Percentiles rank a stretch among this genome's conserved stretches.
These are phyloP conservation scores for Sphaerophoria rueppellii DNA, from an alignment of 2,888 invertebrate genomes.

Conservation along the genomic window DNA sequence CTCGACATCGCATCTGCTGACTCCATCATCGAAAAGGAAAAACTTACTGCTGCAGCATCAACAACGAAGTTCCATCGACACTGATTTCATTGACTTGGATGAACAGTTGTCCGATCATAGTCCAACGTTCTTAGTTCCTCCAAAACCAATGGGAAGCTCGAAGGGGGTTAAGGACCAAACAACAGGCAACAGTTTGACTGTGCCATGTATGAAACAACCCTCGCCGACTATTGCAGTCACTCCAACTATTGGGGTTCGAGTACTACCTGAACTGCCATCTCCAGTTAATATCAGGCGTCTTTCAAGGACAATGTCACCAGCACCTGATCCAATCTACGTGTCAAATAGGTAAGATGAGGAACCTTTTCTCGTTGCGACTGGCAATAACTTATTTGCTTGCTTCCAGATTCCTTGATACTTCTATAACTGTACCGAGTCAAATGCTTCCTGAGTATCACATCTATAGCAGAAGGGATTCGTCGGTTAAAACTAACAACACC, in stretches of 20 bases:
- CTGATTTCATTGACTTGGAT: constrained; percentile 90
- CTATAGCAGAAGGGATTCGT: constrained; percentile 88
- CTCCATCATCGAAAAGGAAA: constrained; percentile 91
- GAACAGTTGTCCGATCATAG: constrained; percentile 85
- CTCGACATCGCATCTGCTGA: constrained; percentile 85
- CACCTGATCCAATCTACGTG: constrained; percentile 26
- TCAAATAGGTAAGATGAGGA: constrained; percentile 46
- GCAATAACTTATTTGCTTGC: not conserved
- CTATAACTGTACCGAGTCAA: constrained; percentile 46
- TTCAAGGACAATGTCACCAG: constrained; percentile 52
- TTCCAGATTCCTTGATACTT: constrained; percentile 52
- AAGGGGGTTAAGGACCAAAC: constrained; percentile 65
- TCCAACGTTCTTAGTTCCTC: constrained; percentile 67
- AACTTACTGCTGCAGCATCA: constrained; percentile 91
- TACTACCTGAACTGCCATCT: constrained; percentile 34
- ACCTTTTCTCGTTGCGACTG: not conserved
- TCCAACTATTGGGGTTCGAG: constrained; percentile 78
- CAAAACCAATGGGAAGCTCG: constrained; percentile 66
- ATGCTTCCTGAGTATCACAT: constrained; percentile 39
- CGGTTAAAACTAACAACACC: constrained; percentile 85
- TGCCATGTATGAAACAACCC: constrained; percentile 61
- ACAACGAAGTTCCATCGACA: constrained; percentile 92
- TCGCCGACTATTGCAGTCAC: constrained; percentile 85
- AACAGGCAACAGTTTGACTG: constrained; percentile 60
- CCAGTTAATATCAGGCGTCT: constrained; percentile 42